These are phyloP conservation scores for Heliocidaris erythrogramma DNA, from an alignment of 35 echinoderm and acorn worm genomes.

Conservation along the genomic window DNA sequence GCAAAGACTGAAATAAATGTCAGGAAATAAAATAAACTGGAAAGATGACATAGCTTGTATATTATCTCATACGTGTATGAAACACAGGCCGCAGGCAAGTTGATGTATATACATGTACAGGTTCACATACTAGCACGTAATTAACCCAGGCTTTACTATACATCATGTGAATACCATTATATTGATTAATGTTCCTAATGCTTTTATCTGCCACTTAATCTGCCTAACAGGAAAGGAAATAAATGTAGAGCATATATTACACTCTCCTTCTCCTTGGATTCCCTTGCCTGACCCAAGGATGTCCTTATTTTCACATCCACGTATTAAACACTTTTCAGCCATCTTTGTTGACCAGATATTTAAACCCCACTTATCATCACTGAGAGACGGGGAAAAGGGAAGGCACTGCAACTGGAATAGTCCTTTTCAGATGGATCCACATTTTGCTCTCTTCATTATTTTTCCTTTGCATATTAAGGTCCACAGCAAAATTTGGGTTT, in stretches of 20 bases:
- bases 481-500: no score
- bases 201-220: background rate
- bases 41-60: background rate
- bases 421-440: no score
- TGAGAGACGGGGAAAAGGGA: no score
- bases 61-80: background rate
- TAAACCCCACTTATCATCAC: background rate
- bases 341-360: background rate
- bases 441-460: no score
- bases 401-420: no score
- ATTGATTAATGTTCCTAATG: slow-evolving; percentile 11
- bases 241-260: background rate
- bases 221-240: slow-evolving; percentile 2
- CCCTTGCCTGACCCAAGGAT: background rate
- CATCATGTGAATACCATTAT: background rate
- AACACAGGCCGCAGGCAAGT: background rate
- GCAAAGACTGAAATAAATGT: background rate
- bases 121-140: background rate
- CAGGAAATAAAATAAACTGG: background rate
- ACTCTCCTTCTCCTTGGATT: background rate
- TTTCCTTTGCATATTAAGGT: no score
- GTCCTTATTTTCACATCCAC: background rate
- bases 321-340: background rate
- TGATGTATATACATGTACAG: no score
- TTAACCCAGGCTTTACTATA: background rate